Conservation (phyloP, 2,113 vertebrate species). For the Narcine bancroftii region DNA sequence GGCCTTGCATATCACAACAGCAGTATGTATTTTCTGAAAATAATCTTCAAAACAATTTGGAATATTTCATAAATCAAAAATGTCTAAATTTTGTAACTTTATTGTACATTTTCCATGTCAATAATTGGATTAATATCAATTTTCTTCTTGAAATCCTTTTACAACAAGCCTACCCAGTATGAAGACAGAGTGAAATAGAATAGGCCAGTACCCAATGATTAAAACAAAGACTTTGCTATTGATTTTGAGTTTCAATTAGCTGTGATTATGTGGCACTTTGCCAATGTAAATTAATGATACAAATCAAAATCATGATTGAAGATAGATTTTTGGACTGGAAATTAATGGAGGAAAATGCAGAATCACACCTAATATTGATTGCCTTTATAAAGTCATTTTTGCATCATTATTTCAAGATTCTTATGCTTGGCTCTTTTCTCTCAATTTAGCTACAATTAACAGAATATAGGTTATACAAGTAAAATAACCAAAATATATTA, state of each 20-base stretch:
- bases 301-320: not conserved
- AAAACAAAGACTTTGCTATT: not conserved
- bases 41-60: not conserved
- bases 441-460: not conserved
- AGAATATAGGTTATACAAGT: not conserved
- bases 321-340: not conserved
- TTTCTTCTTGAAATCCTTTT: not conserved
- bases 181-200: not conserved
- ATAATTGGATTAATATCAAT: not conserved
- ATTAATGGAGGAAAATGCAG: not conserved
- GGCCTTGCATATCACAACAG: not conserved
- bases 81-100: not conserved
- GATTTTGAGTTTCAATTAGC: not conserved
- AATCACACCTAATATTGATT: too few relatives aligned
- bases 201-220: not conserved
- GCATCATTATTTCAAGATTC: not conserved
- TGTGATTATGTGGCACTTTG: too few relatives aligned
- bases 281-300: not conserved
- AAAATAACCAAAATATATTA: not conserved
- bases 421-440: not conserved
- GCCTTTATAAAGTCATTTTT: not conserved
- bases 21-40: not conserved
- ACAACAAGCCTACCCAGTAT: not conserved
- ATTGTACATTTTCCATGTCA: not conserved
- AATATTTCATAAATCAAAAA: not conserved